phyloP scores from a whole-genome alignment of 2,113 vertebrate genomes.

The Syngnathus floridae region DNA sequence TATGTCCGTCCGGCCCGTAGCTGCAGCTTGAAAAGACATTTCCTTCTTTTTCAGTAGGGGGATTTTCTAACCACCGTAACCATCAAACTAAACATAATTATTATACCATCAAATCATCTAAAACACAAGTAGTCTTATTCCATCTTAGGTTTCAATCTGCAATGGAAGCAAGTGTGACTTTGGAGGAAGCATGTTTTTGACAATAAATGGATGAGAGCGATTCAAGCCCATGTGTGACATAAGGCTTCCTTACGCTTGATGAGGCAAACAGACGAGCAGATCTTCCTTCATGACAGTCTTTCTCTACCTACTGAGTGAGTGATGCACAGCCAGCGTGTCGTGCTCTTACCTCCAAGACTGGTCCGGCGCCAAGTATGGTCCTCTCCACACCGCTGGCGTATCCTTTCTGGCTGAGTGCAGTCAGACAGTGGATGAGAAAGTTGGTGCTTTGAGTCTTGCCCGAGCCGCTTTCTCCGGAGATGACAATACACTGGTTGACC shows the following conservation, averaged over 20 bases:
- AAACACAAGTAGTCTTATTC: neutral
- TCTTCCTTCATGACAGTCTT: neutral
- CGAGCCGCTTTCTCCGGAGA: constrained; percentile 95
- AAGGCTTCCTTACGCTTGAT: neutral
- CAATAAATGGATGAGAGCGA: neutral
- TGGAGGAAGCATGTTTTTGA: constrained; percentile 5
- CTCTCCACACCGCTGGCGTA: constrained; percentile 95
- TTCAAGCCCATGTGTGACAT: neutral
- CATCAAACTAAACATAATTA: neutral
- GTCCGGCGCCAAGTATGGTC: constrained; percentile 94
- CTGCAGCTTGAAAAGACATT: constrained; percentile 28
- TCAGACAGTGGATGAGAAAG: constrained; percentile 97
- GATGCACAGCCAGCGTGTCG: neutral
- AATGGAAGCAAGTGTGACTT: constrained; percentile 11
- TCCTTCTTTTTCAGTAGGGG: neutral
- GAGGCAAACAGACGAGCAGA: neutral
- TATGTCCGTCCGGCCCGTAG: neutral
- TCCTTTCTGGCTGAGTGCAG: constrained; percentile 94
- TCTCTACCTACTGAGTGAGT: neutral
- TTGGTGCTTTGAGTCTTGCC: constrained; percentile 98
- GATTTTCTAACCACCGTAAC: constrained; percentile 18
- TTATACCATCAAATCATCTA: constrained; percentile 1
- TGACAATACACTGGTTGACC: constrained; percentile 94
- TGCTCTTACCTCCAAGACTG: constrained; percentile 88
- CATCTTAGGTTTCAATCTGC: neutral